phyloP scores from a whole-genome alignment of 2,797 vertebrate species.

The Caiman crocodilus region DNA sequence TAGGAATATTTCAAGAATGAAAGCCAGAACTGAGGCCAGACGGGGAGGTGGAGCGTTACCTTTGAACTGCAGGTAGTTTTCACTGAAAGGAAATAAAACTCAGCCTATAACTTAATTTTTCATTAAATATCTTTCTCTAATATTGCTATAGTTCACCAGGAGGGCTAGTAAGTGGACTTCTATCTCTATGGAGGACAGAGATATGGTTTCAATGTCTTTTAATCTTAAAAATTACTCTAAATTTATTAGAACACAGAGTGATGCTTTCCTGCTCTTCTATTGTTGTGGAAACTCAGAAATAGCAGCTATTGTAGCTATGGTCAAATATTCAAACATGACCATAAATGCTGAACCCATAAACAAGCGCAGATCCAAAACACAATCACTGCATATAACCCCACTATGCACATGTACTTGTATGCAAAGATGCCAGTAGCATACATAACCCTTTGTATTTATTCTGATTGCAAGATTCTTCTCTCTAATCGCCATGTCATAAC shows the following conservation, averaged over 20 bases:
- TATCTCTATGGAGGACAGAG: slow-evolving; percentile 34
- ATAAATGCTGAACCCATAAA: neutral
- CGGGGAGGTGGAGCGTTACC: slow-evolving; percentile 88
- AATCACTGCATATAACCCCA: neutral
- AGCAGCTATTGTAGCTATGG: neutral
- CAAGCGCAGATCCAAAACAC: neutral
- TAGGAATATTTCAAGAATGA: slow-evolving; percentile 88
- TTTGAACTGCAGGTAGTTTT: slow-evolving; percentile 92
- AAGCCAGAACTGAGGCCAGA: slow-evolving; percentile 86
- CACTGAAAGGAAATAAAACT: slow-evolving; percentile 80
- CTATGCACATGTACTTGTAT: neutral
- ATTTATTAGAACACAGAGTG: slow-evolving; percentile 26
- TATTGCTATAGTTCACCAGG: slow-evolving; percentile 6
- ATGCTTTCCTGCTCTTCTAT: neutral
- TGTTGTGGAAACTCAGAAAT: slow-evolving; percentile 9
- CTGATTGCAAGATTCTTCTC: neutral
- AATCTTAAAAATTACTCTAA: neutral
- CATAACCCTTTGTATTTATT: neutral
- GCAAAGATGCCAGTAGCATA: neutral
- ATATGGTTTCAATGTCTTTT: slow-evolving; percentile 54
- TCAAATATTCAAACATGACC: slow-evolving; percentile 17
- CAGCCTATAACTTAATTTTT: neutral
- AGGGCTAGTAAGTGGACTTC: slow-evolving; percentile 33
- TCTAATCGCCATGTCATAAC: neutral
- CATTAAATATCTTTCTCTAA: neutral